These are phyloP conservation scores for Drosophila birchii DNA, from an alignment of 2,888 invertebrate genomes.

Conservation along the genomic window DNA sequence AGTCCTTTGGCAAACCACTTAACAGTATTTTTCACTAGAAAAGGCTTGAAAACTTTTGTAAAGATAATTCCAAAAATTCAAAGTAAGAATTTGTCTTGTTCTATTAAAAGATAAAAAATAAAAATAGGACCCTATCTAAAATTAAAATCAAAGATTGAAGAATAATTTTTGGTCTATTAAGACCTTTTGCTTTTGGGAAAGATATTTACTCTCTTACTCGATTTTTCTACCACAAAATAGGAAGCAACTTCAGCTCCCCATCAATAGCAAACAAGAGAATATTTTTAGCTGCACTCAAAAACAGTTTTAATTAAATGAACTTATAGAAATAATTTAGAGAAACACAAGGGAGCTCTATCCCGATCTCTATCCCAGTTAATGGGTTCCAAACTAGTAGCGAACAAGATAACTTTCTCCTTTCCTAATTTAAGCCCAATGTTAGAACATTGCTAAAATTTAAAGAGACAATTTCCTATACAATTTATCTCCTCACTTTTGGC, in stretches of 20 bases:
- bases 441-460: not conserved
- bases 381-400: no score
- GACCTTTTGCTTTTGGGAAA: not conserved
- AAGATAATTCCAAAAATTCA: not conserved
- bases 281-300: no score
- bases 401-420: not conserved
- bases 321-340: not conserved
- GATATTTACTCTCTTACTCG: no score
- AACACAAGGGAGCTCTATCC: not conserved
- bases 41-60: not conserved
- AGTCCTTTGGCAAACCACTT: not conserved
- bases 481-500: not conserved
- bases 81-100: not conserved
- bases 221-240: not conserved
- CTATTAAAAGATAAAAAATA: not conserved
- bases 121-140: not conserved
- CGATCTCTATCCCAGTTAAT: not conserved
- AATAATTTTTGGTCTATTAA: not conserved
- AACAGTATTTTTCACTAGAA: not conserved
- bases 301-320: not conserved
- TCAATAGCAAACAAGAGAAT: not conserved
- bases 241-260: not conserved
- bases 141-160: not conserved
- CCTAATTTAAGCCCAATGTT: not conserved
- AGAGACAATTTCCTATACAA: not conserved